Percentiles rank a stretch among this genome's conserved stretches.
phyloP scores from a whole-genome alignment of 1,140 invertebrate species.

The Sarcophaga bullata region DNA sequence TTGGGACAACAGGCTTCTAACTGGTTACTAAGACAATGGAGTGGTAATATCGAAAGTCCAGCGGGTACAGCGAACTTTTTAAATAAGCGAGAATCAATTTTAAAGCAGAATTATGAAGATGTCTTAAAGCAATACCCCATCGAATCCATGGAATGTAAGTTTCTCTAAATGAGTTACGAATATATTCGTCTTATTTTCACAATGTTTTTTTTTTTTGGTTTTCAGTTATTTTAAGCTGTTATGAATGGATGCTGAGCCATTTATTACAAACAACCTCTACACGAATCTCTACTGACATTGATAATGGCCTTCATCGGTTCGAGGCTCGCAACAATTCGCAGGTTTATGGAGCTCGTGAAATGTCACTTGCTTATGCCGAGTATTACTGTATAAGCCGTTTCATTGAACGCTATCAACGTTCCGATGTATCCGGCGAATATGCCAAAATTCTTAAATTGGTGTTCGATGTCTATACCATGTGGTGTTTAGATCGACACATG shows the following conservation, averaged over 20 bases:
- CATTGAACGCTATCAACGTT: conserved; percentile 67
- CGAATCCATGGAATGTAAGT: conserved; percentile 72
- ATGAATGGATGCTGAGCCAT: conserved; percentile 87
- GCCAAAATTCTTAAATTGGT: conserved; percentile 73
- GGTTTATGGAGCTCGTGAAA: conserved; percentile 79
- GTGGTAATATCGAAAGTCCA: conserved; percentile 70
- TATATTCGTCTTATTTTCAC: neutral
- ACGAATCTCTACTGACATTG: conserved; percentile 70
- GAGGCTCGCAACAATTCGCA: conserved; percentile 83
- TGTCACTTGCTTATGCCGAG: conserved; percentile 82
- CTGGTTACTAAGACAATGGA: conserved; percentile 77
- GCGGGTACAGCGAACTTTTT: conserved; percentile 75
- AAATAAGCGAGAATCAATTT: conserved; percentile 67
- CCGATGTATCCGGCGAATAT: conserved; percentile 67
- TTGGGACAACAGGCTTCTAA: conserved; percentile 94
- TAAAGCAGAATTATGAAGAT: conserved; percentile 67
- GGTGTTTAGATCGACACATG: conserved; percentile 79
- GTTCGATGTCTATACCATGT: conserved; percentile 77
- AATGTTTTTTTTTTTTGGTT: conserved; percentile 53
- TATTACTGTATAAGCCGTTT: conserved; percentile 73
- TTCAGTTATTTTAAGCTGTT: conserved; percentile 77
- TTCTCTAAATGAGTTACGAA: neutral
- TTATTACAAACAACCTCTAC: conserved; percentile 76
- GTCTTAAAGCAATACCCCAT: conserved; percentile 64
- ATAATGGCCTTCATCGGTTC: conserved; percentile 74